Evolutionary conservation across 2,113 vertebrate species (phyloP), one percentile per base, ranked within the genome.

Genomic region (Hemichromis elongatus): DNA sequence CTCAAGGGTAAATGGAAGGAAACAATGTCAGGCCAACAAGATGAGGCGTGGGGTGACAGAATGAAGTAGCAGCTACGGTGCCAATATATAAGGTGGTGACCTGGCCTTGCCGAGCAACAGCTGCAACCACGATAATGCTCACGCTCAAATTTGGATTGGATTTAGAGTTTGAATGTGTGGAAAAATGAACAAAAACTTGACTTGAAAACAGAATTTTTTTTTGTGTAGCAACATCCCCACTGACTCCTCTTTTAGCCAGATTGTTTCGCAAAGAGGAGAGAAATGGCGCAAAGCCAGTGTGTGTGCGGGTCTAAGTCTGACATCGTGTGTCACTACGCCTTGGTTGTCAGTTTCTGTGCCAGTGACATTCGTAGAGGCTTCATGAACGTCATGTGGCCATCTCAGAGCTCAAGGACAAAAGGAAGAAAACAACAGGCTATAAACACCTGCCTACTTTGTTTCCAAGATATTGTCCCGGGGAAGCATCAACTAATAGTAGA

Each of bases 1-100:
- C 90, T 90, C 89, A 92, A 92, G 92, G 91, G 79, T 88, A 92
- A 89, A 90, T 54, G 12, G 66, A 93, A 94, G 77, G 84, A 88
- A 79, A 88, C 70, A 79, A 77, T 87, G 82, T 18, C 61, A 19
- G 45, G 80, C 82, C 86, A 89, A 61, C 77, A 86, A 92, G 90
- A 80, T 79, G 84, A 81, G 82, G 80, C 45, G 81, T 89, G 73
- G 37, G 63, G 84, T 87, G 90, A 79, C 86, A 81, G 55, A 66
- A 42, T 79, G 84, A 68, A 53, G 63, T 40, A 28, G 53, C 75
- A 35, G 11, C 13, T 50, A 37, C 0, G 16, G 89, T 55, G 77
- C 21, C 84, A 75, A 4, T 19, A 55, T 63, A 61, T 33, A 73
- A 4, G 14, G 35, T 30, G 26, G 47, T n/a, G 82, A 35, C 50